Conservation (phyloP, 2,888 invertebrate species). For the Griposia aprilina region DNA sequence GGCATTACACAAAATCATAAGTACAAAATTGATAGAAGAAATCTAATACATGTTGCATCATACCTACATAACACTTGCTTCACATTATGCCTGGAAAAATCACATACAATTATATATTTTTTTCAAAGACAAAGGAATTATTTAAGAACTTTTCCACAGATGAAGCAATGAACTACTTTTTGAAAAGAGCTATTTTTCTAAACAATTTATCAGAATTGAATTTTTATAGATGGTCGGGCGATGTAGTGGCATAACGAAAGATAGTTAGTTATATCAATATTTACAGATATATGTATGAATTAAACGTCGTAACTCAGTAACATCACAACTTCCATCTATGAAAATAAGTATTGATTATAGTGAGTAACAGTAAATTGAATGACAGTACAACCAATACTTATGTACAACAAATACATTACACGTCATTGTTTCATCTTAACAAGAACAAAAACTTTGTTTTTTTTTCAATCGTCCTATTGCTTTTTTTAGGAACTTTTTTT, state of each 20-base stretch:
- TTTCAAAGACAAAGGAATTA: not conserved
- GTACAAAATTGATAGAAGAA: not conserved
- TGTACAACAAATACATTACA: not conserved
- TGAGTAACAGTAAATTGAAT: not conserved
- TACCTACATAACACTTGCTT: conserved; percentile 9
- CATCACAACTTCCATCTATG: conserved; percentile 13
- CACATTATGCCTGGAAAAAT: conserved; percentile 3
- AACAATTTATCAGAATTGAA: not conserved
- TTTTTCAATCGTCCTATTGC: not conserved
- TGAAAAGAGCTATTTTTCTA: not conserved
- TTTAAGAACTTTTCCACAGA: not conserved
- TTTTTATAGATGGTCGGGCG: not conserved
- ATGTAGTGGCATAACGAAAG: not conserved
- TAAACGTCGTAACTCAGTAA: not conserved
- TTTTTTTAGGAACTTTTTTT: conserved; percentile 16
- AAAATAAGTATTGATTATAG: not conserved
- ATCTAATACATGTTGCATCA: not conserved
- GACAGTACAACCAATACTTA: not conserved
- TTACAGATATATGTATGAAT: not conserved
- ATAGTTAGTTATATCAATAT: not conserved
- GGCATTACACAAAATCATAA: conserved; percentile 18
- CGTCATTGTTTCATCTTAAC: conserved; percentile 15
- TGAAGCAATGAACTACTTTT: conserved; percentile 19
- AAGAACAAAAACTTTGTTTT: not conserved
- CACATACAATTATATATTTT: not conserved